Evolutionary conservation across 1,140 invertebrate species (phyloP), one percentile per base, ranked within the genome.

Genomic region (Penaeus indicus): DNA sequence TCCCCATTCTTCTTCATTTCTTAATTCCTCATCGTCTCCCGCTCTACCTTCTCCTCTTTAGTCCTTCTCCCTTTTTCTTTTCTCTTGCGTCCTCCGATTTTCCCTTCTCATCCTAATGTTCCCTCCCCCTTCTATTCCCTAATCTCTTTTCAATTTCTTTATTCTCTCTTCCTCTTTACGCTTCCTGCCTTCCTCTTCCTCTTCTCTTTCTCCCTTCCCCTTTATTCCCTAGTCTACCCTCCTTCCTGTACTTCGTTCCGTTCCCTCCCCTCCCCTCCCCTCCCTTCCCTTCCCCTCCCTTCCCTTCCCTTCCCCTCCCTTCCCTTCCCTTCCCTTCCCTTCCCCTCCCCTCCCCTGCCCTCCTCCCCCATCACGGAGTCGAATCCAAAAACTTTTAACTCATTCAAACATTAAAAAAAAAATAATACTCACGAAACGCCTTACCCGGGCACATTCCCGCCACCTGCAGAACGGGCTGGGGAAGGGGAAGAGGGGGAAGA

Each of bases 51-150:
- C n/a, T n/a, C n/a, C 63, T 64, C 63, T 64, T n/a, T n/a, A n/a
- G n/a, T n/a, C 63, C n/a, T n/a, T 64, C 63, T 64, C 63, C n/a
- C 63, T 64, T n/a, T 64, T n/a, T 64, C 63, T 64, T n/a, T 64
- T n/a, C n/a, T n/a, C n/a, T n/a, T 64, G 16, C n/a, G 16, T 64
- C 63, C n/a, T n/a, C n/a, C 63, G 16, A 16, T 64, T n/a, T 64
- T n/a, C n/a, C 63, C n/a, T n/a, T n/a, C 63, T 64, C 63, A 18
- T n/a, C 63, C 63, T 64, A 16, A 16, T n/a, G 16, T n/a, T 64
- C 63, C 64, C 64, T 7, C 64, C 64, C 7, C 25, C 64, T 7
- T 7, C 7, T 7, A 3, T 67, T 67, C 64, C 7, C 64, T 2
- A 2, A 21, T 1, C 25, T 7, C 32, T 32, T 32, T 32, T 32